Evolutionary conservation across 2,888 invertebrate genomes (phyloP), one percentile per base, ranked within the genome.

Genomic region (Drosophila kuntzei): DNA sequence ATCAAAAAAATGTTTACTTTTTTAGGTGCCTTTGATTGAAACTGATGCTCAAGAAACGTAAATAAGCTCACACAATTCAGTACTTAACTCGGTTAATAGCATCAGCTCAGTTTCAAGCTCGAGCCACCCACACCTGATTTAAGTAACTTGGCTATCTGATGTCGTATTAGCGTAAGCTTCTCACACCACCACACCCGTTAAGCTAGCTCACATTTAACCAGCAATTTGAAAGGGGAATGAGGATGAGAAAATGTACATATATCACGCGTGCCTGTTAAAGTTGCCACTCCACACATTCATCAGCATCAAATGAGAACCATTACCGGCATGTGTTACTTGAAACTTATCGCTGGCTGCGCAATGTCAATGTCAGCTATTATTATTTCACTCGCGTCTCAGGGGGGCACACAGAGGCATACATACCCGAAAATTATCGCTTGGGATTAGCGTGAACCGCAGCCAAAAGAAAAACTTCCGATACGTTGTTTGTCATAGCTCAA

Each of bases 301-400:
- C 81, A 80, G 55, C 55, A 55, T 44, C 63, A 63, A 63, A 51
- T 57, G 58, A 60, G 53, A 78, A 80, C 55, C 85, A 87, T 82
- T 82, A 89, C 87, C 82, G 82, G 65, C 87, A 82, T 82, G 65
- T 89, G 82, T 89, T 83, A 73, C 81, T 59, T 53, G 66, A 82
- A 88, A 87, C 86, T 88, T 87, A 85, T 87, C 88, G 63, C 57
- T 66, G 61, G 50, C 63, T 67, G 70, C 53, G 63, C 87, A 83
- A 89, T 83, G 88, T 89, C 83, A 83, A 83, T 83, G 83, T 87
- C 89, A 87, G 83, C 83, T 71, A 79, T 79, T 79, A 79, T 79
- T 82, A 79, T 79, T 79, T 68, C 76, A 71, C 63, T 75, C 71
- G 83, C 65, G 83, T 76, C 66, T 59, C 76, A 41, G 18, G 79